Percentiles rank a stretch among this genome's conserved stretches.
These are phyloP conservation scores for Halcyon malimbica DNA, from an alignment of 2,113 vertebrate genomes.

Conservation along the genomic window DNA sequence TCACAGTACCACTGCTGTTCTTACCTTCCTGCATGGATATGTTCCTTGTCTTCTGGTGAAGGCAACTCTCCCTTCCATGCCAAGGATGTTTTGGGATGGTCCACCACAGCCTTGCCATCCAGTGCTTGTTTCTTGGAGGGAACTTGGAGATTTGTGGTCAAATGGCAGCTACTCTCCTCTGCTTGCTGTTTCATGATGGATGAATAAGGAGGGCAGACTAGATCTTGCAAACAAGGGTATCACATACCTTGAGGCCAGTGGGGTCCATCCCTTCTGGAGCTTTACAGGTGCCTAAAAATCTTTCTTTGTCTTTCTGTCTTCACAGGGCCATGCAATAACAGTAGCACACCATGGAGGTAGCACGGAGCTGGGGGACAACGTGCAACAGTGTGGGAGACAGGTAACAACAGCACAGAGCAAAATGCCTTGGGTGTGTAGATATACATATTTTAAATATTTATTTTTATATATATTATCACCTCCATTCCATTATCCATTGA, in stretches of 20 bases:
- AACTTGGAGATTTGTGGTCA: not conserved
- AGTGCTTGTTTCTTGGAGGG: not conserved
- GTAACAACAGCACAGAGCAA: not conserved
- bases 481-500: rapidly evolving
- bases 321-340: not conserved
- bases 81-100: not conserved
- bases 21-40: rapidly evolving
- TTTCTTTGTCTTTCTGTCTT: not conserved
- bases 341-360: not conserved
- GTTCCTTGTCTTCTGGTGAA: not conserved
- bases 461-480: not conserved
- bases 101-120: not conserved
- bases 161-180: not conserved
- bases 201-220: not conserved
- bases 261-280: not conserved
- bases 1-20: not conserved
- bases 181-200: not conserved
- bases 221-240: not conserved
- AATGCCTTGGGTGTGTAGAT: not conserved
- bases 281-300: not conserved
- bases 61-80: rapidly evolving
- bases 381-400: not conserved
- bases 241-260: not conserved
- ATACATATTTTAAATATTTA: too few species aligned
- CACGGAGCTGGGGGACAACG: not conserved